phyloP scores from a whole-genome alignment of 2,797 vertebrate genomes.

The Acanthurus lineatus region DNA sequence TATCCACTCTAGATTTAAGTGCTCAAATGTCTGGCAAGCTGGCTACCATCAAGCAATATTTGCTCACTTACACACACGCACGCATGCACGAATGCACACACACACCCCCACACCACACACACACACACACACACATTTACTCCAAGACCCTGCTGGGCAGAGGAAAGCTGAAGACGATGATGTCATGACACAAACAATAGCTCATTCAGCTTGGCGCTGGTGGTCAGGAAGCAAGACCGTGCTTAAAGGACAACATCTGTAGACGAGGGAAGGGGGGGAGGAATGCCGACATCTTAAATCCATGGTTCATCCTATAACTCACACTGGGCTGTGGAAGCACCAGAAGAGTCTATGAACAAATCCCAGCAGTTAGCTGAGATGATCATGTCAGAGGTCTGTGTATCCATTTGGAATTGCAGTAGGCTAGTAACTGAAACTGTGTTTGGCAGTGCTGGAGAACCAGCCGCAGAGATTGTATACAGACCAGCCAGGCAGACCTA shows the following conservation, averaged over 20 bases:
- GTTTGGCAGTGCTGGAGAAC: slow-evolving; percentile 3
- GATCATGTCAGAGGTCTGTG: slow-evolving; percentile 42
- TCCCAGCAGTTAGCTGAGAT: slow-evolving; percentile 43
- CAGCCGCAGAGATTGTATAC: slow-evolving; percentile 15
- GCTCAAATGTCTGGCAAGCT: slow-evolving; percentile 73
- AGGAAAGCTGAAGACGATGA: slow-evolving; percentile 87
- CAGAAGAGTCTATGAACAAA: slow-evolving; percentile 40
- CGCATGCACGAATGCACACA: too few relatives aligned
- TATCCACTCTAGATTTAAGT: slow-evolving; percentile 76
- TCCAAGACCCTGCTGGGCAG: slow-evolving; percentile 76
- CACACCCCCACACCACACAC: slow-evolving; percentile 20
- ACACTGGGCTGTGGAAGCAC: slow-evolving; percentile 31
- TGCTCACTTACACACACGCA: slow-evolving; percentile 55
- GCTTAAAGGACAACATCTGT: slow-evolving; percentile 88
- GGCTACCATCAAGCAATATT: slow-evolving; percentile 64
- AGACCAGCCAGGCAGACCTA: slow-evolving; percentile 37
- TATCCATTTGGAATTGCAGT: slow-evolving; percentile 57
- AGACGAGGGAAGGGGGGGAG: slow-evolving; percentile 17
- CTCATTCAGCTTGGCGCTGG: slow-evolving; percentile 84
- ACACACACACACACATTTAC: slow-evolving; percentile 52
- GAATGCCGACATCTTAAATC: slow-evolving; percentile 47
- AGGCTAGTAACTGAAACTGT: slow-evolving; percentile 43
- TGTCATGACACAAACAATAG: slow-evolving; percentile 88
- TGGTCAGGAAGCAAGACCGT: slow-evolving; percentile 85
- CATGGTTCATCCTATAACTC: slow-evolving; percentile 46